Evolutionary conservation across 2,113 vertebrate species (phyloP), one percentile per base, ranked within the genome.

Genomic region (Syrmaticus mikado): DNA sequence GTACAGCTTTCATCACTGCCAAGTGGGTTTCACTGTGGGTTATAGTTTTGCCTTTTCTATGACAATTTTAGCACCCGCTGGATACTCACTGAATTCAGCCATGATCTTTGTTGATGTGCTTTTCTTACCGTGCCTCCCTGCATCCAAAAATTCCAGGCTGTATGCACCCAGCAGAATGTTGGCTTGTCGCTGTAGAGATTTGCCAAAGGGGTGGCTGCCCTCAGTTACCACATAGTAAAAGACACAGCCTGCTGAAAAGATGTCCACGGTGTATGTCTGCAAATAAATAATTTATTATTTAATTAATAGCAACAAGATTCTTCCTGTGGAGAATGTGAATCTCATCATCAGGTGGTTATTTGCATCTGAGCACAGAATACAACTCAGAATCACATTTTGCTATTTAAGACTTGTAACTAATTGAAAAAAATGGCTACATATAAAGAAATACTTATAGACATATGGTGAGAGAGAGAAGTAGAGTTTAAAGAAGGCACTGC

Each of bases 241-340:
- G 81, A 99, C 98, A 34, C 99, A 99, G 75, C 99, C 99, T 7
- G 99, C 99, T 27, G 99, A 99, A 97, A 99, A 99, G 95, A 99
- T 99, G 97, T 99, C 99, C 84, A 99, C 99, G 0, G 98, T 98
- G 17, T 98, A 99, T 1, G 99, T 99, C 99, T 99, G 96, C n/a
- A 96, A 96, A 91, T 43, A 95, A 90, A 27, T 8, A 76, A 46
- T 46, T 43, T 43, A 43, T 43, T 43, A 43, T 43, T 43, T 43
- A 43, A 43, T n/a, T 76, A 57, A 66, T 38, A 91, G 45, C 81
- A 72, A 41, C 4, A 92, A 40, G 15, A 7, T 24, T 34, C 11
- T 30, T 38, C 24, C 24, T 30, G n/a, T 13, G 5, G 53, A 58
- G 28, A n/a, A 67, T 81, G 22, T 11, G 20, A 36, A n/a, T 10